Conservation (phyloP, 2,113 vertebrate species). For the Anhinga rufa region DNA sequence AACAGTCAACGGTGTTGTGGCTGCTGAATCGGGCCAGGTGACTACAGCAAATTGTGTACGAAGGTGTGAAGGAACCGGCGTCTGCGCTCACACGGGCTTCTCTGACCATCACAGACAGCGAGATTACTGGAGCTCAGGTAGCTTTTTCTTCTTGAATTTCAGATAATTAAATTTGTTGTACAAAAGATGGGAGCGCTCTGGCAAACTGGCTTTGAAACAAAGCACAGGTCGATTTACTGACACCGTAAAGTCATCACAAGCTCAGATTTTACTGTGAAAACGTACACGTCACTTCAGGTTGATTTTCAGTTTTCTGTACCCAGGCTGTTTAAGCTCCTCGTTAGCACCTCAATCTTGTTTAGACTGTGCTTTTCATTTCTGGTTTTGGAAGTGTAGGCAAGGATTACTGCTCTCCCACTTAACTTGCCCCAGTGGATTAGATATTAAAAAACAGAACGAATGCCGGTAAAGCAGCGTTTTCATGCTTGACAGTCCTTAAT, state of each 20-base stretch:
- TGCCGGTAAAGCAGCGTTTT: not conserved
- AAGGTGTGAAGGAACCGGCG: constrained; percentile 68
- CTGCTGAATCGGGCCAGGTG: constrained; percentile 68
- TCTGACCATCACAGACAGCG: constrained; percentile 49
- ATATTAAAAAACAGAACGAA: not conserved
- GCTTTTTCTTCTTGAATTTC: not conserved
- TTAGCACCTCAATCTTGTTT: not conserved
- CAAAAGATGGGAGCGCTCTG: not conserved
- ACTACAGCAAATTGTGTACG: constrained; percentile 63
- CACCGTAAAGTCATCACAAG: not conserved
- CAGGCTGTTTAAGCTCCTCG: not conserved
- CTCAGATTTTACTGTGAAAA: not conserved
- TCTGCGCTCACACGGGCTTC: constrained; percentile 63
- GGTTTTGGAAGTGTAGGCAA: not conserved
- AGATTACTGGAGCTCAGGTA: constrained; percentile 68
- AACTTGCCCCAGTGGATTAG: not conserved
- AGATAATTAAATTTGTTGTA: not conserved
- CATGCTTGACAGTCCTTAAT: not conserved
- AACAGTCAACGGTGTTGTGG: constrained; percentile 48
- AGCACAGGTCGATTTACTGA: not conserved
- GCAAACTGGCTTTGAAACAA: not conserved
- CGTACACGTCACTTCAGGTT: not conserved
- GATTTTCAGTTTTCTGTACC: not conserved
- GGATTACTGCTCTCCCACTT: not conserved
- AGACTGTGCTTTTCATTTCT: not conserved